Conservation (phyloP, 92 coral and sea anemone species). For the Porites lobata region DNA sequence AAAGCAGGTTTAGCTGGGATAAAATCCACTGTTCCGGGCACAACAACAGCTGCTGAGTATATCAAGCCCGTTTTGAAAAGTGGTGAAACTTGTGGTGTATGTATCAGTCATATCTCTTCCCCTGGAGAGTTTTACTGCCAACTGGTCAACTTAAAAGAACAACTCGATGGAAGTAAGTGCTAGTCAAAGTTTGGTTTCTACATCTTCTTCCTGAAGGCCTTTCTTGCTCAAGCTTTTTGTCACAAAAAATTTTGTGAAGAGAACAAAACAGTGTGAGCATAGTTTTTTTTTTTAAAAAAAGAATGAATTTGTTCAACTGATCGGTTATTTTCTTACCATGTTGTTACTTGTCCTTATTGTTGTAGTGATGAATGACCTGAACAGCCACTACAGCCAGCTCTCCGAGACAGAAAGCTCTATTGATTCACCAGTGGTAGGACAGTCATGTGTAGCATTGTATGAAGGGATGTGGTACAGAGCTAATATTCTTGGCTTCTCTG, state of each 20-base stretch:
- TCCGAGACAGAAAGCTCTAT: slow-evolving; percentile 75
- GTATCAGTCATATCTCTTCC: slow-evolving; percentile 68
- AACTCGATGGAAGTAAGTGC: slow-evolving; percentile 77
- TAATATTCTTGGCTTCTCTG: slow-evolving; percentile 55
- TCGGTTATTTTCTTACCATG: background rate
- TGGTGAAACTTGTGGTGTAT: slow-evolving; percentile 64
- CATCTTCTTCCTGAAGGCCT: background rate
- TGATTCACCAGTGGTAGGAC: slow-evolving; percentile 80
- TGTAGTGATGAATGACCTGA: slow-evolving; percentile 90
- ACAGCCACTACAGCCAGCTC: slow-evolving; percentile 68
- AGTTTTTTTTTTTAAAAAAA: too few species aligned
- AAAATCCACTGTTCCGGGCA: slow-evolving; percentile 18
- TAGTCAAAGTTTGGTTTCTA: background rate
- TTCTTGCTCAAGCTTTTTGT: too few species aligned
- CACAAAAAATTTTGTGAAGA: too few species aligned
- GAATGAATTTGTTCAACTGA: too few species aligned
- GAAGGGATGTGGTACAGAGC: slow-evolving; percentile 97
- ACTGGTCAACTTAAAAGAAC: slow-evolving; percentile 64
- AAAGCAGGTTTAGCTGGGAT: slow-evolving; percentile 51
- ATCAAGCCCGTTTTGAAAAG: slow-evolving; percentile 49
- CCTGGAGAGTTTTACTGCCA: slow-evolving; percentile 90
- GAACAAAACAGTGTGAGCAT: too few species aligned
- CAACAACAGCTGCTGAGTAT: slow-evolving; percentile 25
- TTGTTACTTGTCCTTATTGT: slow-evolving; percentile 4
- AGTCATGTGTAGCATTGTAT: slow-evolving; percentile 88